phyloP scores from a whole-genome alignment of 2,888 invertebrate genomes.

The Tachina lurida region DNA sequence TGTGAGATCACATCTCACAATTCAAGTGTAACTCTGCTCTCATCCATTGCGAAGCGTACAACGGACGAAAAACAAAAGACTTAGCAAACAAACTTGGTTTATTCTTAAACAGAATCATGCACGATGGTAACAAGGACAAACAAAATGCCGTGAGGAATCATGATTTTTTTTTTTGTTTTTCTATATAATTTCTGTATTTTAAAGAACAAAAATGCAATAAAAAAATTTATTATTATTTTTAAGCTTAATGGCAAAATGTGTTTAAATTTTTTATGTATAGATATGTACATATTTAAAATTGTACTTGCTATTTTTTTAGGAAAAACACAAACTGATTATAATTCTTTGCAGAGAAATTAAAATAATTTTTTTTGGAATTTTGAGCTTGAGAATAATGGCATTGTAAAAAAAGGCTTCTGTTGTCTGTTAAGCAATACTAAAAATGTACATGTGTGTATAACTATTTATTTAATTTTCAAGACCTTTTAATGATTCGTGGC shows the following conservation, averaged over 20 bases:
- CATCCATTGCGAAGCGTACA: background rate
- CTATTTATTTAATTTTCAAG: no score
- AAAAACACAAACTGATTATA: slow-evolving; percentile 44
- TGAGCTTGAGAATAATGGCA: slow-evolving; percentile 23
- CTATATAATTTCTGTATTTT: slow-evolving; percentile 10
- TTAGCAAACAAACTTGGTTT: slow-evolving; percentile 54
- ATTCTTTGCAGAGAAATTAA: slow-evolving; percentile 33
- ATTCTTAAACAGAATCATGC: slow-evolving; percentile 16
- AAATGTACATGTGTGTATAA: background rate
- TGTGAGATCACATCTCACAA: background rate
- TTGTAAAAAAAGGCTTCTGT: slow-evolving; percentile 21
- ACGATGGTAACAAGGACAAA: slow-evolving; percentile 60
- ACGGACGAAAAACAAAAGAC: slow-evolving; percentile 53
- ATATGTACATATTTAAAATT: slow-evolving; percentile 16
- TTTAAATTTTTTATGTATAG: slow-evolving; percentile 56
- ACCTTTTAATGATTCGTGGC: background rate
- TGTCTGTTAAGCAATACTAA: background rate
- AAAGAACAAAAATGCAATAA: slow-evolving; percentile 18
- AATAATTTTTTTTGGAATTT: background rate
- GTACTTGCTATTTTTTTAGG: background rate
- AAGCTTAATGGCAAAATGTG: slow-evolving; percentile 51
- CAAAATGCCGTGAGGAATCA: slow-evolving; percentile 66
- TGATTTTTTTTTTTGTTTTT: background rate
- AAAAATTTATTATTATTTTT: slow-evolving; percentile 2
- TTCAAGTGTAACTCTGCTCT: background rate